Evolutionary conservation across 2,797 vertebrate genomes (phyloP), one percentile per base, ranked within the genome.

Genomic region (Sphenopsis melanotis): DNA sequence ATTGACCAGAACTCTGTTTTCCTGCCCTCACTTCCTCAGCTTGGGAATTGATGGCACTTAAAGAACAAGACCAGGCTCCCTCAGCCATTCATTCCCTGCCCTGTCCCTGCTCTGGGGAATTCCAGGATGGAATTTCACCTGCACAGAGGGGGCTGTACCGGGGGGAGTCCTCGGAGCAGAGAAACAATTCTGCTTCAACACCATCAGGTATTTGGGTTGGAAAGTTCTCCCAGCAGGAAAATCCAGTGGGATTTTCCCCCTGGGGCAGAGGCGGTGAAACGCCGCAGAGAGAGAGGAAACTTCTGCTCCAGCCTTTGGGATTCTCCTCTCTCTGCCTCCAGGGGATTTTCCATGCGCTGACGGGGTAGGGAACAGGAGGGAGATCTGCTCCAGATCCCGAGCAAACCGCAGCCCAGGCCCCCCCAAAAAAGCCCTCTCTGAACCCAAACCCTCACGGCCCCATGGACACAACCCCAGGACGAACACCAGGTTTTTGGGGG

Each of bases 61-160:
- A 21, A 24, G 44, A 41, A 12, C 0, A 6, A 14, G 13, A 7
- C 3, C 20, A 27, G 64, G 1, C 17, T 17, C 24, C 46, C 50
- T 29, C 30, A 32, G 47, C 32, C 20, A 1, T 50, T 53, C 20
- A 1, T 50, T 53, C 18, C 13, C 46, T 6, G 32, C 16, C 0
- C 11, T 26, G 2, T 30, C 37, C 47, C 30, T 10, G 2, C 21
- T 9, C 63, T 6, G 23, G 34, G 11, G n/a, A 74, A 4, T 34
- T 9, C 34, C 22, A 4, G 5, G 18, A 2, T 2, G 18, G 42
- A 71, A 64, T 47, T 83, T 34, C n/a, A 18, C 21, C 19, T 1
- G 9, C n/a, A 17, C 2, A 2, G 19, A n/a, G n/a, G 1, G 17
- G 24, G 37, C 32, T 14, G 4, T 3, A 4, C 6, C n/a, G 2